These are phyloP conservation scores for Oreotrochilus melanogaster DNA, from an alignment of 2,113 vertebrate species.

Conservation along the genomic window DNA sequence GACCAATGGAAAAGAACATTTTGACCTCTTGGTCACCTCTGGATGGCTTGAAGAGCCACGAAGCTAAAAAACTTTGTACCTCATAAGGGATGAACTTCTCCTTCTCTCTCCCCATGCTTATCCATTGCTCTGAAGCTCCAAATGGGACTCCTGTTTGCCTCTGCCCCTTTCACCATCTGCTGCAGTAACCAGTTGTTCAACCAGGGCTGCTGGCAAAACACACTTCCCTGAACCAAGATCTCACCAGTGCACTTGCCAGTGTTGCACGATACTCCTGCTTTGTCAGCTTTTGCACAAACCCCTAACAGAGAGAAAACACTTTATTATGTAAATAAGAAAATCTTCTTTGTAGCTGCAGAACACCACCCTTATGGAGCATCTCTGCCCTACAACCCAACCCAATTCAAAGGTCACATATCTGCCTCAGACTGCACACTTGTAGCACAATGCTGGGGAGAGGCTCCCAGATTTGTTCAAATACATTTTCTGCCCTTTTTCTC, in stretches of 20 bases:
- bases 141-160: neutral
- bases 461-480: neutral
- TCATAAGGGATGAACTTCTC: neutral
- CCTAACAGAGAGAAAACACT: neutral
- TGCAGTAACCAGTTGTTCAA: neutral
- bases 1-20: neutral
- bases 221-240: neutral
- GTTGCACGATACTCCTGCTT: neutral
- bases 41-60: neutral
- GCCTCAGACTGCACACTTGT: neutral
- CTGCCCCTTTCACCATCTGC: fast-evolving
- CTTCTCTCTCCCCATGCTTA: neutral
- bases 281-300: neutral
- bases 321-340: neutral
- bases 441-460: neutral
- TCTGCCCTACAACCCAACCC: neutral
- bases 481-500: neutral
- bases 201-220: neutral
- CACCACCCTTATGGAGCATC: neutral
- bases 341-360: neutral
- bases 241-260: fast-evolving
- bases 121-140: neutral
- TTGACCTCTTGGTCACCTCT: neutral
- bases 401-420: neutral
- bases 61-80: neutral